Percentiles rank a stretch among this genome's conserved stretches.
phyloP scores from a whole-genome alignment of 2,797 vertebrate species.

The Enteromius treurensis region DNA sequence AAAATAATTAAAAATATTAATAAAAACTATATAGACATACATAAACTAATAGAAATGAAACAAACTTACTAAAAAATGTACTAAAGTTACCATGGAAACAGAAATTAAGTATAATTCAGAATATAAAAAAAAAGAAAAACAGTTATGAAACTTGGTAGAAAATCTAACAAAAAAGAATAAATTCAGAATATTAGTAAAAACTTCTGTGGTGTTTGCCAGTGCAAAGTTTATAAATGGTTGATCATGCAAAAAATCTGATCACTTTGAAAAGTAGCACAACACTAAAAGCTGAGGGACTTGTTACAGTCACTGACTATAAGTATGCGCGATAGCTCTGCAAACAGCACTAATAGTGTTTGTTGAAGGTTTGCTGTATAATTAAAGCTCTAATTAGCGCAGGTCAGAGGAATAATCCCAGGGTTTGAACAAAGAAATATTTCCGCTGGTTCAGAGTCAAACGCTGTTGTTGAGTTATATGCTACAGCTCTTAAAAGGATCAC shows the following conservation, averaged over 20 bases:
- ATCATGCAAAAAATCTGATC: not conserved
- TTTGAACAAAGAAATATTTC: slow-evolving; percentile 14
- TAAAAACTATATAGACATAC: too few relatives aligned
- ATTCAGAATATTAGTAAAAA: not conserved
- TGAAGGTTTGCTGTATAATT: not conserved
- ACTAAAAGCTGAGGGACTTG: not conserved
- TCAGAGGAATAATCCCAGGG: slow-evolving; percentile 26
- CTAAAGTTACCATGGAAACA: not conserved
- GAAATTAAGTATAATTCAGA: not conserved
- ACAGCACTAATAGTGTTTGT: slow-evolving; percentile 9
- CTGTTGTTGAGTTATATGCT: slow-evolving; percentile 11
- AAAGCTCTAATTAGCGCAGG: slow-evolving; percentile 20
- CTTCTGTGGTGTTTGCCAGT: not conserved
- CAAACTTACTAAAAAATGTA: not conserved
- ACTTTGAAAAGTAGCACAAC: not conserved
- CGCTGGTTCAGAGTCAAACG: not conserved
- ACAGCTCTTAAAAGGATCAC: slow-evolving; percentile 14
- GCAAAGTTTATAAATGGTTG: not conserved
- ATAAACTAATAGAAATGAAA: too few relatives aligned
- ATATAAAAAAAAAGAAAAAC: not conserved
- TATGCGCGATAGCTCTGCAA: not conserved
- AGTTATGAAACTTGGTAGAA: too few relatives aligned
- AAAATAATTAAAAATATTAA: too few relatives aligned
- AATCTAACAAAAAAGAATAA: too few relatives aligned
- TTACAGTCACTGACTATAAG: not conserved